Percentiles rank a stretch among this genome's conserved stretches.
phyloP scores from a whole-genome alignment of 2,113 vertebrate species.

The Haemorhous mexicanus region DNA sequence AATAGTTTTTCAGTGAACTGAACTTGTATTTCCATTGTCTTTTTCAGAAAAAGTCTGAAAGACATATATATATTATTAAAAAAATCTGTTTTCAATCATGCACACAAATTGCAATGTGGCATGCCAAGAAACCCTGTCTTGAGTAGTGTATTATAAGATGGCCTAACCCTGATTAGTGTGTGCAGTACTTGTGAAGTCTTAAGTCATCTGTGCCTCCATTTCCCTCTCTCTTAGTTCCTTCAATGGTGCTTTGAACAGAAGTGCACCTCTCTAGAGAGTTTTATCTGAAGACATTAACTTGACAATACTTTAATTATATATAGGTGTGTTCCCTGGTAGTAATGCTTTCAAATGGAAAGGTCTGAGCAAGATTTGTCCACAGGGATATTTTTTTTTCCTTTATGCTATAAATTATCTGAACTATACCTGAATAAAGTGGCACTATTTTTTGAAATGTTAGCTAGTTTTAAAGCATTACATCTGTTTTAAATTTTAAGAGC shows the following conservation, averaged over 20 bases:
- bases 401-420: background rate
- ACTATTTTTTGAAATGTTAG: background rate
- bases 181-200: background rate
- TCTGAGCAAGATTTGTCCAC: background rate
- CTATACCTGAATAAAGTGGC: background rate
- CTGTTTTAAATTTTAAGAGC: background rate
- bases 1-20: conserved; percentile 7
- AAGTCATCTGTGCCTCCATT: background rate
- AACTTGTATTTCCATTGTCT: conserved; percentile 19
- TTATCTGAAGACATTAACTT: background rate
- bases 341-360: background rate
- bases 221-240: background rate
- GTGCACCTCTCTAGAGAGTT: background rate
- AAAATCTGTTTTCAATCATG: conserved; percentile 21
- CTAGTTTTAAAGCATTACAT: background rate
- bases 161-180: background rate
- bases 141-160: background rate
- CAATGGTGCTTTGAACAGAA: background rate
- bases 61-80: background rate
- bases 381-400: background rate
- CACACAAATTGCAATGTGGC: background rate
- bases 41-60: conserved; percentile 26
- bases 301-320: background rate
- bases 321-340: background rate
- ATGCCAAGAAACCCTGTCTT: conserved; percentile 3